Base-by-base conservation (phyloP, 2,113 vertebrate species). In the Empidonax traillii region DNA sequence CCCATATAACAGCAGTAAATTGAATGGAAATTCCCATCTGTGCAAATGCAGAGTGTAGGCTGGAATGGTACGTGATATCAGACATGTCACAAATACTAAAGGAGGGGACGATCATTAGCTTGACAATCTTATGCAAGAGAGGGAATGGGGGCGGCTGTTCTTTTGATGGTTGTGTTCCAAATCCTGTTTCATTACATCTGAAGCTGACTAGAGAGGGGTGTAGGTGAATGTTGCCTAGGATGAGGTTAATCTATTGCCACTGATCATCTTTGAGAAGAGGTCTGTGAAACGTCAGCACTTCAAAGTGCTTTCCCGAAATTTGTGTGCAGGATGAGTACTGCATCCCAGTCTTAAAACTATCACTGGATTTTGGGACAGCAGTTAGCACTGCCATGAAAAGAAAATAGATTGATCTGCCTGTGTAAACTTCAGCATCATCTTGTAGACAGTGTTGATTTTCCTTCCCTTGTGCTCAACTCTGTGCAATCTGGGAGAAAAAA, bases 81-180 rank as follows among this genome's bases (percentile, higher is more conserved):
- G 55, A 31, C 10, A 3, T 0, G 0, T 49, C 90, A 59, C 17
- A 6, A 9, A 4, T 35, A 4, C 24, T 8, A 0, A 12, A 23
- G 9, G 20, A 17, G 35, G 33, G 59, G 22, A 53, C 8, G 1
- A 37, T 59, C 27, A 10, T 9, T 31, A 10, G 28, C 15, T 79
- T 22, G 35, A 33, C 3, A 3, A 3, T 44, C 35, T 59, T 76
- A 25, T 52, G 69, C 61, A 71, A 53, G 61, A 58, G n/a, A 14
- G 24, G n/a, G 16, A 3, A 1, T 19, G 12, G 41, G 20, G 8
- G 4, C 0, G 0, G 15, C 62, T 72, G 10, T 21, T 35, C 66
- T 74, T 49, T 56, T 37, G 47, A 43, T 63, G 74, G 16, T 61
- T n/a, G 5, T 4, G 3, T n/a, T 90, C 56, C 52, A 51, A 41